These are phyloP conservation scores for Rutilus rutilus DNA, from an alignment of 2,113 vertebrate genomes.

Conservation along the genomic window DNA sequence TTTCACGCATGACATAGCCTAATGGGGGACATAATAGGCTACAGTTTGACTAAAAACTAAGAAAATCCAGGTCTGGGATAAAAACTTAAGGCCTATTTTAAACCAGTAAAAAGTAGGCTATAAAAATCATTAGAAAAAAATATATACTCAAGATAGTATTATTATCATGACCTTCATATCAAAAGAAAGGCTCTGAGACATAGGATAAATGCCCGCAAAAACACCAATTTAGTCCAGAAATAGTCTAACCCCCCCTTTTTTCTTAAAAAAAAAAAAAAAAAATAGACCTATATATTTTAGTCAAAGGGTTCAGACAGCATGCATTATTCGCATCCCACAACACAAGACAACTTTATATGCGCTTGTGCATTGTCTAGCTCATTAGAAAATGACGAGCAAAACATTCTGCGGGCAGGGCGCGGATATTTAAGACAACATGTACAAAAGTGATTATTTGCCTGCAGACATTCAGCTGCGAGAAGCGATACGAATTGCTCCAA, in stretches of 20 bases:
- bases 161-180: not conserved
- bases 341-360: not conserved
- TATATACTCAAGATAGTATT: no score
- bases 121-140: not conserved
- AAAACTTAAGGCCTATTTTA: not conserved
- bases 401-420: not conserved
- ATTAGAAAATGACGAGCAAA: not conserved
- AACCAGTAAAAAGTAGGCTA: not conserved
- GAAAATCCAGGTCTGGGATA: not conserved
- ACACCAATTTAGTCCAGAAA: not conserved
- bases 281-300: not conserved
- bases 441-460: slow-evolving; percentile 22
- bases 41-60: not conserved
- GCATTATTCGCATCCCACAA: not conserved
- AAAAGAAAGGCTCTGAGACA: not conserved
- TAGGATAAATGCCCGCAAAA: not conserved
- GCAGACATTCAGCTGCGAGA: slow-evolving; percentile 43
- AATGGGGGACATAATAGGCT: no score
- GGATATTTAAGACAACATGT: slow-evolving; percentile 16
- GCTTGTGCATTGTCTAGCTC: not conserved
- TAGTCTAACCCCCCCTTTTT: no score
- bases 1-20: not conserved
- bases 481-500: slow-evolving; percentile 11
- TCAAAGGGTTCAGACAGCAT: not conserved
- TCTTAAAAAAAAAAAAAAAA: not conserved